phyloP scores from a whole-genome alignment of 1,140 invertebrate genomes.

The Centruroides sculpturatus region DNA sequence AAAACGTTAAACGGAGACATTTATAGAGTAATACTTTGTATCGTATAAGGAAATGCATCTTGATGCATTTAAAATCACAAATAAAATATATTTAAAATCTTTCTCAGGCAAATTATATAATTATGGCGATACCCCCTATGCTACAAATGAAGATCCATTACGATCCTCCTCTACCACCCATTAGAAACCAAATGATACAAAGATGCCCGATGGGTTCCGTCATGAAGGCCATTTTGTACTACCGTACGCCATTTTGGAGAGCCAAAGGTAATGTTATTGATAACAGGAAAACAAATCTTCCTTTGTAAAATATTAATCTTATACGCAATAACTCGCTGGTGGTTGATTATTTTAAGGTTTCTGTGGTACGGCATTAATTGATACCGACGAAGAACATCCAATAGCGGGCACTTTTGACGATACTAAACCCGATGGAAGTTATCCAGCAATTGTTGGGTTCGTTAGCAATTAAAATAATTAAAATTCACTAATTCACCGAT shows the following conservation, averaged over 20 bases:
- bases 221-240: slow-evolving; percentile 30
- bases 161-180: slow-evolving; percentile 24
- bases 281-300: no score
- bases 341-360: slow-evolving; percentile 4
- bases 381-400: slow-evolving; percentile 10
- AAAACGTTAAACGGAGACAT: slow-evolving; percentile 16
- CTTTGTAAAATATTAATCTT: background rate
- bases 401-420: slow-evolving; percentile 24
- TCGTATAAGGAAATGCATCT: no score
- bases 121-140: slow-evolving; percentile 25
- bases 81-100: no score
- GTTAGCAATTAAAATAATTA: no score
- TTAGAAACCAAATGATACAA: slow-evolving; percentile 27
- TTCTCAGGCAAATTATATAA: slow-evolving; percentile 15
- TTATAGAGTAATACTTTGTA: slow-evolving; percentile 11
- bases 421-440: slow-evolving; percentile 26
- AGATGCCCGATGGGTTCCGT: slow-evolving; percentile 29
- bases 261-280: background rate
- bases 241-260: slow-evolving; percentile 28
- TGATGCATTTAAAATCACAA: no score
- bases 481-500: no score
- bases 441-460: slow-evolving; percentile 28
- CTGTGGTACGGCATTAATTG: slow-evolving; percentile 14
- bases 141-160: slow-evolving; percentile 30
- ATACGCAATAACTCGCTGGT: background rate